A percentile compares a stretch with the other conserved stretches of the same genome.
Conservation (phyloP, 2,113 vertebrate species). For the Osmerus mordax region DNA sequence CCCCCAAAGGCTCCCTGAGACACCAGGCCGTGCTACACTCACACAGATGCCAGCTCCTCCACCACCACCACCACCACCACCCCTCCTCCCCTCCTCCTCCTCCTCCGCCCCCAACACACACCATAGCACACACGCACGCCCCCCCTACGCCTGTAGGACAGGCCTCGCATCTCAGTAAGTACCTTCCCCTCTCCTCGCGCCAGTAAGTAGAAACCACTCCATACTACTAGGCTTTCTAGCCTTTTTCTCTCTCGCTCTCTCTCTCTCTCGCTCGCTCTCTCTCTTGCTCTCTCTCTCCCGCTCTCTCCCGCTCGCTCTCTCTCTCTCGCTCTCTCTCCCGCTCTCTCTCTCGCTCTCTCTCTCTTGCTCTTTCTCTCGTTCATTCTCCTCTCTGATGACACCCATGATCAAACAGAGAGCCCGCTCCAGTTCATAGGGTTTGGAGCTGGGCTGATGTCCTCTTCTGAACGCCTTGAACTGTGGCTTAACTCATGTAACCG, state of each 20-base stretch:
- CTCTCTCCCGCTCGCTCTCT: background rate
- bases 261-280: conserved; percentile 17
- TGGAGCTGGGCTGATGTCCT: background rate
- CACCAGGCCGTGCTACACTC: conserved; percentile 78
- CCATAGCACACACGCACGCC: conserved; percentile 70
- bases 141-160: conserved; percentile 68
- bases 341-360: background rate
- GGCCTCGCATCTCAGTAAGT: conserved; percentile 73
- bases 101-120: conserved; percentile 67
- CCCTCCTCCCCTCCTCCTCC: conserved; percentile 45
- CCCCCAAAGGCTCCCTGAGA: conserved; percentile 76
- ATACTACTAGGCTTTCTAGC: background rate
- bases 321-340: background rate
- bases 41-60: conserved; percentile 71
- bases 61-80: conserved; percentile 22
- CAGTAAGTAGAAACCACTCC: conserved; percentile 67
- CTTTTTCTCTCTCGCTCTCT: conserved; percentile 20
- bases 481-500: too few species aligned
- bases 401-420: conserved; percentile 1
- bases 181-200: conserved; percentile 44
- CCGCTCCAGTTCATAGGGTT: conserved; percentile 13
- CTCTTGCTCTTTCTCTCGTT: background rate
- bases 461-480: too few species aligned
- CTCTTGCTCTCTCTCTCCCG: background rate
- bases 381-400: background rate